phyloP scores from a whole-genome alignment of 2,797 vertebrate genomes.

The Sebastes nivosus region DNA sequence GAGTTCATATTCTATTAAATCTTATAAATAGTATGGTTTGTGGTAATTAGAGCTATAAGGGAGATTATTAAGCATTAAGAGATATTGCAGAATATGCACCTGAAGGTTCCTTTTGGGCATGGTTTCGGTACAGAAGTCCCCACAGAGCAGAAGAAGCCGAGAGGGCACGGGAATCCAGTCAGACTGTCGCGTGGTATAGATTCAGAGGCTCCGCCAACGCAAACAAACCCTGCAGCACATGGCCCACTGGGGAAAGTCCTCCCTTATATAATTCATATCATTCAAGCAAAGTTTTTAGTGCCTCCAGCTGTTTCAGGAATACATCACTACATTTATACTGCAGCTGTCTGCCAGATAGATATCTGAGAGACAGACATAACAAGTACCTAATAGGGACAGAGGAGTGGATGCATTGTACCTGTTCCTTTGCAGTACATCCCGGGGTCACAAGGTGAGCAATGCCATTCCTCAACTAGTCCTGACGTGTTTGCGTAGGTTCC shows the following conservation, averaged over 20 bases:
- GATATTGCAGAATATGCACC: constrained; percentile 57
- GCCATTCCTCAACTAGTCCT: constrained; percentile 65
- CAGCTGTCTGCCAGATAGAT: neutral
- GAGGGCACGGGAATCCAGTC: constrained; percentile 71
- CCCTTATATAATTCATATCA: constrained; percentile 63
- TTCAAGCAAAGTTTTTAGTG: constrained; percentile 3
- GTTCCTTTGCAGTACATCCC: constrained; percentile 82
- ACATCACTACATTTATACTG: neutral
- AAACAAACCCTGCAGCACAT: constrained; percentile 81
- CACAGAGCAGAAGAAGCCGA: constrained; percentile 81
- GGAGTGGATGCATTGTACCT: constrained; percentile 60
- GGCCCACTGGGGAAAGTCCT: constrained; percentile 72
- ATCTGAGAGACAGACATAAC: neutral
- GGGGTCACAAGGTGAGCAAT: constrained; percentile 80
- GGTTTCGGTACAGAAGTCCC: constrained; percentile 72
- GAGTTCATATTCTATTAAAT: neutral
- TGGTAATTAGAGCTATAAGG: neutral
- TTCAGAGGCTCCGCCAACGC: constrained; percentile 65
- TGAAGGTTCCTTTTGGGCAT: constrained; percentile 84
- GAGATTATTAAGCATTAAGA: neutral
- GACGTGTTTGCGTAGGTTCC: constrained; percentile 81
- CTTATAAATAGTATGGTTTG: neutral
- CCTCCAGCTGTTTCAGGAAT: neutral
- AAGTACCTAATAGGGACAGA: neutral
- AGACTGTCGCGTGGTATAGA: constrained; percentile 70